These are phyloP conservation scores for Cepaea hortensis DNA, from an alignment of 2,888 invertebrate genomes.

Conservation along the genomic window DNA sequence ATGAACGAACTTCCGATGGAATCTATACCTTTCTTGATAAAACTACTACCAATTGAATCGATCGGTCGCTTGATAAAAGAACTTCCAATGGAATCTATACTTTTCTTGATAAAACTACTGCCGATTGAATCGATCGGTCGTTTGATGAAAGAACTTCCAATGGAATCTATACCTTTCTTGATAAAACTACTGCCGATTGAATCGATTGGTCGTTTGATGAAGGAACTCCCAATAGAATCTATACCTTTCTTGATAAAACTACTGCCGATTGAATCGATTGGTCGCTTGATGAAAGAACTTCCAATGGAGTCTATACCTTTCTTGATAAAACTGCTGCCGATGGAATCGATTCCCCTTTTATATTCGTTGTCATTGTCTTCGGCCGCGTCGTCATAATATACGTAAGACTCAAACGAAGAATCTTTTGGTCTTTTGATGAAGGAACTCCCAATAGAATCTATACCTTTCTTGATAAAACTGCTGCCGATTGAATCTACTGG, in stretches of 20 bases:
- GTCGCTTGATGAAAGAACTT: conserved; percentile 11
- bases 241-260: conserved; percentile 25
- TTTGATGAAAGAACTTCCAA: conserved; percentile 37
- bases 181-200: conserved; percentile 39
- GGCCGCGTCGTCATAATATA: not conserved
- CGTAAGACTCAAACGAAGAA: not conserved
- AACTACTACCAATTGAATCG: conserved; percentile 27
- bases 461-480: conserved; percentile 19
- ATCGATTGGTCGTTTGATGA: conserved; percentile 31
- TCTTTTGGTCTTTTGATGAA: conserved; percentile 27
- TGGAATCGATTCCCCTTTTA: conserved; percentile 23
- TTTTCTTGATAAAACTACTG: conserved; percentile 26
- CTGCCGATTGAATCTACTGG: conserved; percentile 32
- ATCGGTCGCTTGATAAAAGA: conserved; percentile 13
- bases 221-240: conserved; percentile 33
- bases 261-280: conserved; percentile 28
- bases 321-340: conserved; percentile 34
- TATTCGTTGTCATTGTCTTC: too few relatives aligned
- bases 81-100: conserved; percentile 31
- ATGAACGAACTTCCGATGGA: conserved; percentile 12
- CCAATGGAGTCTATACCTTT: conserved; percentile 11
- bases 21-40: conserved; percentile 26
- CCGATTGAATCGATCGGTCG: conserved; percentile 6
- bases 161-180: conserved; percentile 34
- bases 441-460: conserved; percentile 32